Evolutionary conservation across 1,140 invertebrate genomes (phyloP), one percentile per base, ranked within the genome.

Genomic region (Lepidurus arcticus): DNA sequence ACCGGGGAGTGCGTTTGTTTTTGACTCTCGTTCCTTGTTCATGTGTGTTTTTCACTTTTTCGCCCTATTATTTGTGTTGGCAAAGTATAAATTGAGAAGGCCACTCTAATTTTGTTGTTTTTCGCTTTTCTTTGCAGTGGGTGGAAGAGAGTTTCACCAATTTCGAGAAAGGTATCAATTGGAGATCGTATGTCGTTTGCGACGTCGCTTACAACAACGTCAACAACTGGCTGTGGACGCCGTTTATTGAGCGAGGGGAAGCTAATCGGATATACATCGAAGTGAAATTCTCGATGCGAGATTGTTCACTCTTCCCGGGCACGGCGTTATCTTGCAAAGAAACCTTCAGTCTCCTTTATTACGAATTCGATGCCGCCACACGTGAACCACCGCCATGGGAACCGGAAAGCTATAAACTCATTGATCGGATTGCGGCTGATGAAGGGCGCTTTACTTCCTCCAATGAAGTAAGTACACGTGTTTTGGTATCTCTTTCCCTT

Each of bases 201-300:
- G 95, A 98, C 85, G 96, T 98, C 26, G 94, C 94, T 7, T 96
- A 97, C 84, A 91, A 94, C 83, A 94, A 96, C 85, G 96, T 98
- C 75, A 98, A 99, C 88, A 99, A 99, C 87, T 99, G 97, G 97
- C 88, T 99, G 73, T 96, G 97, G 92, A 97, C 96, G 73, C 97
- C 97, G 74, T 98, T 95, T 86, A 94, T 99, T 81, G 93, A 96
- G 82, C 89, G 95, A 79, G 91, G 93, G 13, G 92, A 94, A 80
- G 97, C 97, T 13, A 97, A 98, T 85, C 89, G 97, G 74, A 93
- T 99, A 83, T 97, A 97, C 86, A 96, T 99, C 83, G 95, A 98
- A 87, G 93, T 99, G 81, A 95, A 96, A 85, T 99, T 98, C 87
- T 97, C 94, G 16, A 97, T 97, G 82, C 86, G 95, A 81, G 95